Conservation (phyloP, 2,797 vertebrate genomes). For the Rhinogobio ventralis region DNA sequence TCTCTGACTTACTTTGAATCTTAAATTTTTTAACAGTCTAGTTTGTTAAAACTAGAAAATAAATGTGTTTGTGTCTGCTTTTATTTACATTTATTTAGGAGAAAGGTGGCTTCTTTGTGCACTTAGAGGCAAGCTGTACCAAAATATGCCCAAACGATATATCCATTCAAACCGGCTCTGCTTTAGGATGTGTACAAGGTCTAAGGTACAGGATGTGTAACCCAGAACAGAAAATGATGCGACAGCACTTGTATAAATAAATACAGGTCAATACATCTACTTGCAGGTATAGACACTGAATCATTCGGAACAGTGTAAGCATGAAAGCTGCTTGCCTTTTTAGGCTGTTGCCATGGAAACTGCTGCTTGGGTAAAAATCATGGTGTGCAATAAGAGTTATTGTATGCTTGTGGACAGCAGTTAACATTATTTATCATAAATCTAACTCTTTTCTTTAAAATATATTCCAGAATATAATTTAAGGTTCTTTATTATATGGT, state of each 20-base stretch:
- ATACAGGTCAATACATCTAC: constrained; percentile 33
- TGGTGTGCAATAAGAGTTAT: constrained; percentile 37
- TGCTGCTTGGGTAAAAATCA: constrained; percentile 36
- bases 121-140: not conserved
- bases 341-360: constrained; percentile 60
- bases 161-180: not conserved
- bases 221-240: not conserved
- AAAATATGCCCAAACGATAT: not conserved
- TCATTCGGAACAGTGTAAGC: constrained; percentile 8
- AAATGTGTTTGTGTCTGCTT: not conserved
- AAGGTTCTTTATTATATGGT: not conserved
- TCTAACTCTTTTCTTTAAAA: not conserved
- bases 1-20: constrained; percentile 11
- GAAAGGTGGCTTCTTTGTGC: not conserved
- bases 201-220: not conserved
- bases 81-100: not conserved
- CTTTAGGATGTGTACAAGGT: not conserved
- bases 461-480: not conserved
- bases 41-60: not conserved
- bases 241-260: constrained; percentile 20
- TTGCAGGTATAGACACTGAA: constrained; percentile 35
- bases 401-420: constrained; percentile 24
- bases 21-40: not conserved
- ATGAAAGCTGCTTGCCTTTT: constrained; percentile 30
- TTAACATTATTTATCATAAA: not conserved